These are phyloP conservation scores for Formica selysi DNA, from an alignment of 1,140 invertebrate genomes.

Conservation along the genomic window DNA sequence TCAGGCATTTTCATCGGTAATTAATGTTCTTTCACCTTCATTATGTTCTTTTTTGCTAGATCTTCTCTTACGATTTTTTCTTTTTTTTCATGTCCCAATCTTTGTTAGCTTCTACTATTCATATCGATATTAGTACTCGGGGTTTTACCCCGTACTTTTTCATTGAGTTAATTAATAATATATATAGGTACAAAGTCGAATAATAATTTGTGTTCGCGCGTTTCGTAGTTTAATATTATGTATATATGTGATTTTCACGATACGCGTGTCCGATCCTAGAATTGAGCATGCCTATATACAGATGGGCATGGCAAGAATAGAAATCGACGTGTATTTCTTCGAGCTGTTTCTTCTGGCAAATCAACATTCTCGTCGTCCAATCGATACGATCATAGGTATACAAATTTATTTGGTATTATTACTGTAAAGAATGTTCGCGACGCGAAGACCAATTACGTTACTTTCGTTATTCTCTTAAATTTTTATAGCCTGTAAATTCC, in stretches of 20 bases:
- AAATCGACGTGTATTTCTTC: conserved; percentile 67
- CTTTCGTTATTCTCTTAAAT: conserved; percentile 20
- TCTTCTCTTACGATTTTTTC: conserved; percentile 13
- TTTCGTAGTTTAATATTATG: conserved; percentile 73
- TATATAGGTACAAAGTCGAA: conserved; percentile 84
- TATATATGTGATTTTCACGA: conserved; percentile 75
- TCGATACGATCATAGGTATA: neutral
- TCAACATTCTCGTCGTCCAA: conserved; percentile 25
- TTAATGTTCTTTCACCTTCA: conserved; percentile 6
- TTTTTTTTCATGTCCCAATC: conserved; percentile 1
- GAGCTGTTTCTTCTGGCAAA: conserved; percentile 40
- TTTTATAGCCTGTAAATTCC: neutral
- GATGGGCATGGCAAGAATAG: conserved; percentile 81
- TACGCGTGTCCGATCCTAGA: conserved; percentile 75
- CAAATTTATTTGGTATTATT: conserved; percentile 30
- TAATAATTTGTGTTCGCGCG: conserved; percentile 80
- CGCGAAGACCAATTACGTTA: conserved; percentile 16
- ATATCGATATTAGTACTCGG: conserved; percentile 60
- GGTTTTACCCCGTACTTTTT: conserved; percentile 65
- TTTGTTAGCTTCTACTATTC: conserved; percentile 63
- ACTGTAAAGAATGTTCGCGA: conserved; percentile 8
- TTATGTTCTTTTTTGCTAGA: conserved; percentile 8
- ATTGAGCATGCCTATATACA: conserved; percentile 85
- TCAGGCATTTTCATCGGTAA: conserved; percentile 40
- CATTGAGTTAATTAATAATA: conserved; percentile 80